Conservation (phyloP, 2,888 invertebrate species). For the Pyralis farinalis region DNA sequence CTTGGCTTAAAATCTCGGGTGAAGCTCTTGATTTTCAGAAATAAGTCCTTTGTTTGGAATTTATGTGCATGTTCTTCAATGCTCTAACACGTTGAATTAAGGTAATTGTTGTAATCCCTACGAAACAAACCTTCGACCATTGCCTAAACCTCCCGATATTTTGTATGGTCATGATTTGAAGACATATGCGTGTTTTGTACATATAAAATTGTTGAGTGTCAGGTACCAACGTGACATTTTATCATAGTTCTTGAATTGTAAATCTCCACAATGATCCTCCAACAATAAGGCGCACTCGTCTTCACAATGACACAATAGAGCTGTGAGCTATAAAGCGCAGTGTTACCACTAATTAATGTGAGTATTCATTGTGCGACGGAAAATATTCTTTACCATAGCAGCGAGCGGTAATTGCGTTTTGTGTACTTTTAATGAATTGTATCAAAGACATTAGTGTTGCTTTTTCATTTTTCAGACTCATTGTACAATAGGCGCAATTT, state of each 20-base stretch:
- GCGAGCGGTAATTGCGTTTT: conserved; percentile 29
- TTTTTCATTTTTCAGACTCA: conserved; percentile 10
- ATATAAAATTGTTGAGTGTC: no score
- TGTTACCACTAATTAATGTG: conserved; percentile 59
- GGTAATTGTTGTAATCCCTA: no score
- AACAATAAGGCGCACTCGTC: conserved; percentile 39
- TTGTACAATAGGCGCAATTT: conserved; percentile 1
- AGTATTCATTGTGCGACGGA: conserved; percentile 28
- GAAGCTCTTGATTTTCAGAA: no score
- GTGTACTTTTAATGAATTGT: conserved; percentile 23
- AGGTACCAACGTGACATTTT: neutral
- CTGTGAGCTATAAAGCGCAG: conserved; percentile 42
- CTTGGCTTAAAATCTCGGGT: no score
- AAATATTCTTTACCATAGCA: conserved; percentile 23
- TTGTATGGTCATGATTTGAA: no score
- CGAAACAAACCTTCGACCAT: no score
- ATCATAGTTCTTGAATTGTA: conserved; percentile 3
- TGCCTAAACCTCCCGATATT: no score
- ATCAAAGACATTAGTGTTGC: conserved; percentile 15
- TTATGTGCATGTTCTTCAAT: no score
- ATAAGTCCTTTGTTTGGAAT: no score
- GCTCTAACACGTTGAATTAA: no score
- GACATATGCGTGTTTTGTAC: no score
- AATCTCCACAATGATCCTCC: conserved; percentile 21
- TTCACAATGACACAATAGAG: conserved; percentile 52